Percentiles rank a stretch among this genome's conserved stretches.
Conservation (phyloP, 2,888 invertebrate species). For the Andrena fulva region DNA sequence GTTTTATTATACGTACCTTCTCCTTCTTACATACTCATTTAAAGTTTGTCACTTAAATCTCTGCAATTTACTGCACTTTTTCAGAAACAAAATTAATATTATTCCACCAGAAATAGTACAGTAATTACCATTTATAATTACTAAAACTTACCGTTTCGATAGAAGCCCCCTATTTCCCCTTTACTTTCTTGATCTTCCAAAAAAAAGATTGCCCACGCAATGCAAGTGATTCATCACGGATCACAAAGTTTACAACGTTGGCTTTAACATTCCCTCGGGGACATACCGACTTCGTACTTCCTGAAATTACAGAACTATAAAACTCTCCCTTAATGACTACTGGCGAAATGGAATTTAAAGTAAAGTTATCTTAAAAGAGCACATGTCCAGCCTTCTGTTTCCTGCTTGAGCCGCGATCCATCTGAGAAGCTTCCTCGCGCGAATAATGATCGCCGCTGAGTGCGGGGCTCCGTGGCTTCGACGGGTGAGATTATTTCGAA, state of each 20-base stretch:
- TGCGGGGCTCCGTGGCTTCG: not conserved
- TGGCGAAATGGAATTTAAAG: not conserved
- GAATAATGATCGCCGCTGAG: not conserved
- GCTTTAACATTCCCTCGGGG: not conserved
- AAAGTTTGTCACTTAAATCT: too few relatives aligned
- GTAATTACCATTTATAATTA: too few relatives aligned
- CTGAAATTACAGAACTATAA: not conserved
- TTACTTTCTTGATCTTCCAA: not conserved
- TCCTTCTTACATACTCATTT: too few relatives aligned
- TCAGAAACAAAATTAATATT: too few relatives aligned
- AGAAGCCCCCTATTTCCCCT: not conserved
- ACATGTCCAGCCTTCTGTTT: not conserved
- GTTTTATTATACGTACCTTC: too few relatives aligned
- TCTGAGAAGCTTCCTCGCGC: not conserved
- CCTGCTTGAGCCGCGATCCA: not conserved
- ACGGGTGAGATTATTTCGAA: not conserved
- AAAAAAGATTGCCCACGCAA: constrained; percentile 4
- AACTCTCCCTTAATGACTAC: not conserved
- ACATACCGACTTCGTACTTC: constrained; percentile 10
- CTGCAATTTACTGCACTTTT: too few relatives aligned
- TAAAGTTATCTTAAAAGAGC: not conserved
- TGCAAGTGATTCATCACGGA: not conserved
- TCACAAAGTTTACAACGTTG: constrained; percentile 17
- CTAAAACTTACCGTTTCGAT: not conserved
- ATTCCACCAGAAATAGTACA: too few relatives aligned